These are phyloP conservation scores for Hippopotamyrus pictus DNA, from an alignment of 2,797 vertebrate genomes.

Conservation along the genomic window DNA sequence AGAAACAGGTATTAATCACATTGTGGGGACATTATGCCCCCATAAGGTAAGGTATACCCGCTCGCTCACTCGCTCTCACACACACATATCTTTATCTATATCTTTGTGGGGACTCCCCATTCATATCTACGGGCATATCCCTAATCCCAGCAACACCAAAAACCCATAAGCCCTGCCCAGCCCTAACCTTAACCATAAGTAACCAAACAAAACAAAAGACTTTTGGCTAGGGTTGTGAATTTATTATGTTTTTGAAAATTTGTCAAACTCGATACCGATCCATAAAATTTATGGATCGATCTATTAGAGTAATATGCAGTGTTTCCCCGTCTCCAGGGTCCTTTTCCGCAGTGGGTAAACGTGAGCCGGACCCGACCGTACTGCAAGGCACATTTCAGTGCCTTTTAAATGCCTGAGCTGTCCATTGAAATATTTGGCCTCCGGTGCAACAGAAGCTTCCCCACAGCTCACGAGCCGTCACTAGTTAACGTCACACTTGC, in stretches of 20 bases:
- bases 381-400: neutral
- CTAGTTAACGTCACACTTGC: neutral
- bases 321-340: neutral
- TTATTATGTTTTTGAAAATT: too few relatives aligned
- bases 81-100: too few relatives aligned
- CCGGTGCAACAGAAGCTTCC: neutral
- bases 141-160: too few relatives aligned
- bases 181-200: neutral
- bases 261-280: neutral
- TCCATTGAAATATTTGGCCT: neutral
- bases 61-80: accelerated
- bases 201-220: neutral
- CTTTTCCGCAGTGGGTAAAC: neutral
- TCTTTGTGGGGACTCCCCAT: too few relatives aligned
- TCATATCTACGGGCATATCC: too few relatives aligned
- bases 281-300: neutral
- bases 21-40: too few relatives aligned
- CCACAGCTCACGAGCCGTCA: neutral
- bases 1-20: too few relatives aligned
- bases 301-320: neutral
- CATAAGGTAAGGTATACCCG: too few relatives aligned
- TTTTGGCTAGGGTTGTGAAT: neutral
- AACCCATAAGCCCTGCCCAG: too few relatives aligned
- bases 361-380: neutral
- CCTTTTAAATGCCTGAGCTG: neutral